Percentiles rank a stretch among this genome's conserved stretches.
These are phyloP conservation scores for Stegana nigrithorax DNA, from an alignment of 2,888 invertebrate species.

Conservation along the genomic window DNA sequence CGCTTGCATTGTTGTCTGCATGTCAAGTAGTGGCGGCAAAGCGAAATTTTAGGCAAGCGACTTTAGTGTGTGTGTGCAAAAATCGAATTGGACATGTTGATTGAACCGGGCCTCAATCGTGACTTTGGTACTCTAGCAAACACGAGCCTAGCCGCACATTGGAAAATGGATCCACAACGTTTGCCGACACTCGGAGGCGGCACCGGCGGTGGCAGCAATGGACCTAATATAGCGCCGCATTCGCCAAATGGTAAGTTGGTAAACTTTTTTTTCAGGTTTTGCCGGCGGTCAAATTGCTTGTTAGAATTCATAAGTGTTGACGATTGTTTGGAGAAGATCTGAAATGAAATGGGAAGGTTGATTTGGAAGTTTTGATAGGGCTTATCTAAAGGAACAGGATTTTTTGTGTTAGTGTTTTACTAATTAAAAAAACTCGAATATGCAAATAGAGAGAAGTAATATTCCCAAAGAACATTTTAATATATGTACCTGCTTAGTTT, in stretches of 20 bases:
- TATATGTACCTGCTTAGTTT: too few relatives aligned
- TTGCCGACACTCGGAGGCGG: constrained; percentile 54
- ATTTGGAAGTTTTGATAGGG: too few relatives aligned
- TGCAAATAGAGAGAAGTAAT: too few relatives aligned
- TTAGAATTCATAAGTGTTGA: too few relatives aligned
- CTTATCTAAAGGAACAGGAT: too few relatives aligned
- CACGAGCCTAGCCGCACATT: constrained; percentile 63
- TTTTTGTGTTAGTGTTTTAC: too few relatives aligned
- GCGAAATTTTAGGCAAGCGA: too few relatives aligned
- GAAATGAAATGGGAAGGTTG: too few relatives aligned
- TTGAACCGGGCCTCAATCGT: constrained; percentile 68
- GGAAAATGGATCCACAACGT: constrained; percentile 68
- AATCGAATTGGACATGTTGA: constrained; percentile 70
- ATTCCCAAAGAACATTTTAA: too few relatives aligned
- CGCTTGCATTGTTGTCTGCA: not conserved
- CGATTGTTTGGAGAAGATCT: too few relatives aligned
- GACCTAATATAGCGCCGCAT: constrained; percentile 44
- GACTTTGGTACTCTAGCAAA: constrained; percentile 67
- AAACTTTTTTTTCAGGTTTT: not conserved
- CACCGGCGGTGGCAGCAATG: constrained; percentile 31
- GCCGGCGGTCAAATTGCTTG: constrained; percentile 6
- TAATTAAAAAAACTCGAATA: too few relatives aligned
- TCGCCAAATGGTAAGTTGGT: constrained; percentile 62
- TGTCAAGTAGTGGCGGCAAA: not conserved
- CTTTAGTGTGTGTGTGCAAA: too few relatives aligned